phyloP scores from a whole-genome alignment of 2,113 vertebrate genomes.

The Laticauda colubrina region DNA sequence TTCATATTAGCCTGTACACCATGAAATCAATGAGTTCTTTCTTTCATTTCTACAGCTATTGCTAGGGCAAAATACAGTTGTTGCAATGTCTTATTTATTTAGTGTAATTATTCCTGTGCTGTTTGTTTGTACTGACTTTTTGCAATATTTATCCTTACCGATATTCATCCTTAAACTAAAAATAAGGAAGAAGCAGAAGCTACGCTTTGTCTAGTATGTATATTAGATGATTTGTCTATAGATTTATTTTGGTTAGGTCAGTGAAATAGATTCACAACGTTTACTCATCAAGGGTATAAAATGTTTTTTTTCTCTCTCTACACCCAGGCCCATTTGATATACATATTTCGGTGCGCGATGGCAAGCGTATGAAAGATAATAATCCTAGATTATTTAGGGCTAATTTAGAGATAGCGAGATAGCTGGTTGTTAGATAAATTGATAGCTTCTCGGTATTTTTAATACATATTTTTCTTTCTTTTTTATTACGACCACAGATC shows the following conservation, averaged over 20 bases:
- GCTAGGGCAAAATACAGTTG: neutral
- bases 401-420: neutral
- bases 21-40: neutral
- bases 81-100: slow-evolving; percentile 18
- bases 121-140: fast-evolving
- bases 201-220: fast-evolving
- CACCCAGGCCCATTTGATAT: neutral
- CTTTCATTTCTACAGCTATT: slow-evolving; percentile 2
- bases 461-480: neutral
- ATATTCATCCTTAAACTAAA: neutral
- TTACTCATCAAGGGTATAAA: neutral
- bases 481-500: neutral
- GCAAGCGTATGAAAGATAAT: neutral
- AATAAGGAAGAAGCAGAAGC: too few relatives aligned
- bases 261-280: neutral
- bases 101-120: neutral
- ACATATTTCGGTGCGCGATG: neutral
- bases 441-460: neutral
- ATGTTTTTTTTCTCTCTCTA: neutral
- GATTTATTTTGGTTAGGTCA: neutral
- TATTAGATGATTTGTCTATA: fast-evolving
- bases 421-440: neutral
- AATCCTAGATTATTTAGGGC: neutral
- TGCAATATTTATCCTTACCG: neutral
- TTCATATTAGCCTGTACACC: neutral